A percentile compares a stretch with the other conserved stretches of the same genome.
Conservation (phyloP, 2,797 vertebrate genomes). For the Thunnus albacares region DNA sequence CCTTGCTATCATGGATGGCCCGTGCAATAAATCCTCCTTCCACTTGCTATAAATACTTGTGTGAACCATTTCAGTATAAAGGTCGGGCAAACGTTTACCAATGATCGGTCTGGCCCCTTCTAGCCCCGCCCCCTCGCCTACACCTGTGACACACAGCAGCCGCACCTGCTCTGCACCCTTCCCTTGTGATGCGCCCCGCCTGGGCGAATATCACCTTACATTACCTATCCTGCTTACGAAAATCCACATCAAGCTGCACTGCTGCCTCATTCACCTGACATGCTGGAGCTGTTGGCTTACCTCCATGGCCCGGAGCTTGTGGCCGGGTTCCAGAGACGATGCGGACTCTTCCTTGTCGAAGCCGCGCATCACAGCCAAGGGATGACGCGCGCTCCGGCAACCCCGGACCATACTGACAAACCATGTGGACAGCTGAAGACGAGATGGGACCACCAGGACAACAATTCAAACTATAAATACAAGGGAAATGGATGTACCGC, state of each 20-base stretch:
- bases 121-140: slow-evolving; percentile 48
- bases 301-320: slow-evolving; percentile 90
- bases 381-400: neutral
- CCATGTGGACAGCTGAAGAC: slow-evolving; percentile 27
- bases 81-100: neutral
- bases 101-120: neutral
- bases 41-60: neutral
- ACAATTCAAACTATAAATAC: slow-evolving; percentile 61
- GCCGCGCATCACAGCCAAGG: neutral
- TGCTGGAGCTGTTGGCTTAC: slow-evolving; percentile 73
- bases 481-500: slow-evolving; percentile 29
- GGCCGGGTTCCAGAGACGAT: slow-evolving; percentile 92
- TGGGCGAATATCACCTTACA: neutral
- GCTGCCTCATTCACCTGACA: slow-evolving; percentile 13
- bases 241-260: neutral
- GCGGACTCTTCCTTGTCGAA: slow-evolving; percentile 85
- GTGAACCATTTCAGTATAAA: slow-evolving; percentile 36
- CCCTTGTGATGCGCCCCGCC: slow-evolving; percentile 5
- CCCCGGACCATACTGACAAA: neutral
- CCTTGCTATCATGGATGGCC: neutral
- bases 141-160: slow-evolving; percentile 54
- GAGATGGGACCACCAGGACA: slow-evolving; percentile 50
- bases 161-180: slow-evolving; percentile 58
- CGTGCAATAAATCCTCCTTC: neutral
- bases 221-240: neutral